phyloP scores from a whole-genome alignment of 2,888 invertebrate genomes.

The Bimastos eiseni region DNA sequence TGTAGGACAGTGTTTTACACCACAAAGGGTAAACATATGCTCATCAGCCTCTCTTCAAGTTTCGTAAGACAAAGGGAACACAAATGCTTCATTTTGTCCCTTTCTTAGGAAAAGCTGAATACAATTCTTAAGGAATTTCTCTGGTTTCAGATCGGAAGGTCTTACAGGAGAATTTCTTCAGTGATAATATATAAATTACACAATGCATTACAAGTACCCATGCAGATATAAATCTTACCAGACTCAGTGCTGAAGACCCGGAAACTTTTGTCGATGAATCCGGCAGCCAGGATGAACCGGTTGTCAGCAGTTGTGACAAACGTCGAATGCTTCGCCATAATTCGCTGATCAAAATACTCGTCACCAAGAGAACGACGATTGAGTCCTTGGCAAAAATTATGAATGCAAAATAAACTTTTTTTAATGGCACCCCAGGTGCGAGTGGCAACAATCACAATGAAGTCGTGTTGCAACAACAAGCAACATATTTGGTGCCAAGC shows the following conservation, averaged over 20 bases:
- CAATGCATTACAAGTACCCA: too few species aligned
- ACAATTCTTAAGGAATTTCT: too few species aligned
- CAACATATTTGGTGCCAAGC: neutral
- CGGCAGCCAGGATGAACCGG: slow-evolving; percentile 91
- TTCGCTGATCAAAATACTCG: slow-evolving; percentile 89
- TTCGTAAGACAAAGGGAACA: too few species aligned
- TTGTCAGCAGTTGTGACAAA: slow-evolving; percentile 98
- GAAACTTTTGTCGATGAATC: slow-evolving; percentile 99
- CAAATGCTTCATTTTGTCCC: too few species aligned
- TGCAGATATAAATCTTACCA: slow-evolving; percentile 67
- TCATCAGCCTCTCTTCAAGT: too few species aligned
- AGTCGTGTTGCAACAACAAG: neutral
- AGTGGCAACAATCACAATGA: neutral
- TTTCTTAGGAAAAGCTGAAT: too few species aligned
- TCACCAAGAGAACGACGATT: slow-evolving; percentile 87
- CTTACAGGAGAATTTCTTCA: too few species aligned
- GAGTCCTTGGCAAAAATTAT: slow-evolving; percentile 44
- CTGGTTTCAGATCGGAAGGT: too few species aligned
- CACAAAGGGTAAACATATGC: too few species aligned
- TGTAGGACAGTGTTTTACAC: too few species aligned
- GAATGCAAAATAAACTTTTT: neutral
- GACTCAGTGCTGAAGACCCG: slow-evolving; percentile 94
- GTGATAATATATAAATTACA: too few species aligned
- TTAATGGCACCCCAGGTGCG: neutral
- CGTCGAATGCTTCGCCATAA: slow-evolving; percentile 88